phyloP scores from a whole-genome alignment of 1,140 invertebrate species.

The Philopotamus ludificatus region DNA sequence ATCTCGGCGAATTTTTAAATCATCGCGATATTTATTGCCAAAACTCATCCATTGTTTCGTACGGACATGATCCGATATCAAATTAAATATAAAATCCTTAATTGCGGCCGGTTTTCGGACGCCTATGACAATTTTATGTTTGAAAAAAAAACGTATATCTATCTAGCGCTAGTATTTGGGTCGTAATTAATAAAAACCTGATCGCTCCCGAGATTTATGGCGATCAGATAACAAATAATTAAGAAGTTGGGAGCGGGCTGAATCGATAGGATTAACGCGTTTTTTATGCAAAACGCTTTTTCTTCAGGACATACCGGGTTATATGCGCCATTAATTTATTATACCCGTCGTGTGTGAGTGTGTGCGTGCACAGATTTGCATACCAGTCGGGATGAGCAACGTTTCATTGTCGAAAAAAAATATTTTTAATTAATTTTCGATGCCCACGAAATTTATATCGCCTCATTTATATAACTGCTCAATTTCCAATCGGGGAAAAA shows the following conservation, averaged over 20 bases:
- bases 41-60: no score
- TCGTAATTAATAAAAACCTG: slow-evolving; percentile 21
- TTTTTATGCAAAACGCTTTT: slow-evolving; percentile 26
- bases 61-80: no score
- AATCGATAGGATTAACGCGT: slow-evolving; percentile 30
- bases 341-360: no score
- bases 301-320: slow-evolving; percentile 13
- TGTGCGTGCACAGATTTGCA: slow-evolving; percentile 20
- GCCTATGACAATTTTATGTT: no score
- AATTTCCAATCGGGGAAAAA: no score
- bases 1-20: no score
- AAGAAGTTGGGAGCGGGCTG: slow-evolving; percentile 26
- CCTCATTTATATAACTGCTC: no score
- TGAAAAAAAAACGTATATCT: no score
- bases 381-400: slow-evolving; percentile 11
- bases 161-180: background rate
- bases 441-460: background rate
- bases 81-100: no score
- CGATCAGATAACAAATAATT: slow-evolving; percentile 32
- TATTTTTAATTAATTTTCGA: slow-evolving; percentile 8
- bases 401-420: background rate
- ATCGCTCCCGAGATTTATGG: slow-evolving; percentile 22
- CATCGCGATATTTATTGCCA: no score
- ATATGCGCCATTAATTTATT: slow-evolving; percentile 22
- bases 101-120: background rate